Percentiles rank a stretch among this genome's conserved stretches.
Evolutionary conservation across 1,140 invertebrate genomes (phyloP).

Genomic region (Saccostrea echinata): DNA sequence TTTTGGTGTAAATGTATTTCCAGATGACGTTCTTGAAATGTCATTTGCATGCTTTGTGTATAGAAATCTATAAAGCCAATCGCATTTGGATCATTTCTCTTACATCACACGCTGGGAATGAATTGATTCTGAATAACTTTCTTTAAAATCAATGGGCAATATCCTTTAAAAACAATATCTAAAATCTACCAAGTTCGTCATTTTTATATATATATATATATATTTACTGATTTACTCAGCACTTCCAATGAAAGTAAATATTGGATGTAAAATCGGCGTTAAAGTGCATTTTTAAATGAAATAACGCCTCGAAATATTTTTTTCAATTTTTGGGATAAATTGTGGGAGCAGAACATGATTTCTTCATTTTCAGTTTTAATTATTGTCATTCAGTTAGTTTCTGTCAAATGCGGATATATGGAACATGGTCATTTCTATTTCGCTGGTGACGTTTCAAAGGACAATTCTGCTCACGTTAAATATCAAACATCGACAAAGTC

Average conservation of each 20-base stretch:
- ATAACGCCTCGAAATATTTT: not conserved
- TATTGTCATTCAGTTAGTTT: not conserved
- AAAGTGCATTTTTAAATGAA: not conserved
- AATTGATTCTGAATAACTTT: not conserved
- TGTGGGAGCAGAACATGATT: not conserved
- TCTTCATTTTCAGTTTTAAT: not conserved
- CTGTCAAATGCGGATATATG: not conserved
- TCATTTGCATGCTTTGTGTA: not conserved
- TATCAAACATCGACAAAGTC: not conserved
- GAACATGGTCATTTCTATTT: not conserved
- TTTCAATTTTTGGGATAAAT: not conserved
- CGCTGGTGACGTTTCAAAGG: not conserved
- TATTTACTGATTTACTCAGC: not conserved
- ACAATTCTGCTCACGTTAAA: not conserved
- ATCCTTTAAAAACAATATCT: not conserved
- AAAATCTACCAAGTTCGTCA: not conserved
- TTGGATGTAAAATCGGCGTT: not conserved
- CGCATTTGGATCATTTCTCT: not conserved
- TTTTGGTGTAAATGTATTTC: not conserved
- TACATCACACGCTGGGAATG: not conserved
- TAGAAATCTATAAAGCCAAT: not conserved
- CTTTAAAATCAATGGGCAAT: not conserved
- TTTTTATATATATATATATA: not conserved
- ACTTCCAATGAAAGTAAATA: not conserved
- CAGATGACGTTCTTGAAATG: not conserved